Evolutionary conservation across 2,113 vertebrate species (phyloP), one percentile per base, ranked within the genome.

Genomic region (Neoarius graeffei): DNA sequence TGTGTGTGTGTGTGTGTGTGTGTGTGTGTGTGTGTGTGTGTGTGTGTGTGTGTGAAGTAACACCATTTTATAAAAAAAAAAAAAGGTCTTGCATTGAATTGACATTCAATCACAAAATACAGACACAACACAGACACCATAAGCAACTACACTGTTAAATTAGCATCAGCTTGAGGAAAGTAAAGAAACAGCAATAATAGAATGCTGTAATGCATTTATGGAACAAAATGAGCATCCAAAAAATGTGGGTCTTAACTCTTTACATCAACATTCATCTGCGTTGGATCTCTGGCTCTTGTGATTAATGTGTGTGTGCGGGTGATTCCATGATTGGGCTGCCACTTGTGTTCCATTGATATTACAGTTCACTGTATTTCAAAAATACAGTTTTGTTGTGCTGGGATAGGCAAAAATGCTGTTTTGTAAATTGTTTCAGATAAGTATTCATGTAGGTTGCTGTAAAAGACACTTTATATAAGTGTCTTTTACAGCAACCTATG

Each of bases 61-160:
- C 59, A 73, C 5, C 67, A 54, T 6, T n/a, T 64, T 67, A 59
- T 50, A 20, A 19, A 10, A 35, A 77, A 77, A 77, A 35, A 35
- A 80, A 64, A 30, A 52, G 5, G 17, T 52, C 64, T 57, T 66
- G 62, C 79, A 79, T 81, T 42, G 13, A 81, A 57, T 86, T 35
- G n/a, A 86, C 76, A 86, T 81, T 81, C 35, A 11, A 35, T 67
- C 48, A 86, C 60, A 67, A 86, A 54, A 86, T 56, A 81, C 54
- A 57, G 48, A 64, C 62, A 81, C 60, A 57, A 86, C 13, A 69
- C 35, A 17, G 66, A 81, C 30, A 87, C 52, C 11, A 25, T 42
- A 57, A 57, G 50, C 66, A 60, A 87, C 27, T 67, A 48, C 60
- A 42, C 27, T 14, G 27, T 35, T 81, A 57, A 87, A 59, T 23